Evolutionary conservation across 2,797 vertebrate genomes (phyloP).

Genomic region (Alfaro cultratus): DNA sequence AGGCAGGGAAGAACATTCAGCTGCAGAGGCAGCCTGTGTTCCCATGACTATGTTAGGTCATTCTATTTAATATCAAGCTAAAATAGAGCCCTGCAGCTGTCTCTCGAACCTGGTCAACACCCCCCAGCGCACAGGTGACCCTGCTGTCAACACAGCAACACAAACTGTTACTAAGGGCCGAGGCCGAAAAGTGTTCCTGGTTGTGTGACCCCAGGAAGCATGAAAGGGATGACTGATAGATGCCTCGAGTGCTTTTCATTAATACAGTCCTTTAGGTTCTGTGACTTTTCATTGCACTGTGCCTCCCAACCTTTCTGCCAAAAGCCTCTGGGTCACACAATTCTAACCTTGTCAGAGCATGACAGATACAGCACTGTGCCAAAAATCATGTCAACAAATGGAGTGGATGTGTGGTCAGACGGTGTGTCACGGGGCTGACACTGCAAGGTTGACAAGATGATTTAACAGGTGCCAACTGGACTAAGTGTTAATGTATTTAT

Average conservation of each 20-base stretch:
- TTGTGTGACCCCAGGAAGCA: constrained; percentile 36
- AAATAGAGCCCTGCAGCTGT: constrained; percentile 73
- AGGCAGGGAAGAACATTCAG: constrained; percentile 13
- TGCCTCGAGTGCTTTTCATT: constrained; percentile 54
- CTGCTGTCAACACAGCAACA: constrained; percentile 42
- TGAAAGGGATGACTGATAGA: constrained; percentile 33
- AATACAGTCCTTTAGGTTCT: constrained; percentile 39
- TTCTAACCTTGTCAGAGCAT: constrained; percentile 49
- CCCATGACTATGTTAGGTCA: constrained; percentile 56
- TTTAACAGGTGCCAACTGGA: constrained; percentile 24
- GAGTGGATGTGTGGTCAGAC: constrained; percentile 27
- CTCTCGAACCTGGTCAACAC: constrained; percentile 55
- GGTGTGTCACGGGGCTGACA: constrained; percentile 39
- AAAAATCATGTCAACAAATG: constrained; percentile 41
- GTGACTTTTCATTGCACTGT: constrained; percentile 62
- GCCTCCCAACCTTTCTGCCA: constrained; percentile 40
- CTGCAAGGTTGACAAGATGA: constrained; percentile 13
- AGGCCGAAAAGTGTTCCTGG: constrained; percentile 25
- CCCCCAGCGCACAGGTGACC: constrained; percentile 68
- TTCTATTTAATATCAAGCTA: constrained; percentile 62
- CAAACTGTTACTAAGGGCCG: constrained; percentile 30
- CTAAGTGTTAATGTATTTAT: constrained; percentile 24
- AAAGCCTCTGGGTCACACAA: constrained; percentile 37
- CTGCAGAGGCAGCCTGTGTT: constrained; percentile 6
- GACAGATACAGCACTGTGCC: constrained; percentile 19